Percentiles rank a stretch among this genome's conserved stretches.
Conservation (phyloP, 1,140 invertebrate species). For the Magallana gigas region DNA sequence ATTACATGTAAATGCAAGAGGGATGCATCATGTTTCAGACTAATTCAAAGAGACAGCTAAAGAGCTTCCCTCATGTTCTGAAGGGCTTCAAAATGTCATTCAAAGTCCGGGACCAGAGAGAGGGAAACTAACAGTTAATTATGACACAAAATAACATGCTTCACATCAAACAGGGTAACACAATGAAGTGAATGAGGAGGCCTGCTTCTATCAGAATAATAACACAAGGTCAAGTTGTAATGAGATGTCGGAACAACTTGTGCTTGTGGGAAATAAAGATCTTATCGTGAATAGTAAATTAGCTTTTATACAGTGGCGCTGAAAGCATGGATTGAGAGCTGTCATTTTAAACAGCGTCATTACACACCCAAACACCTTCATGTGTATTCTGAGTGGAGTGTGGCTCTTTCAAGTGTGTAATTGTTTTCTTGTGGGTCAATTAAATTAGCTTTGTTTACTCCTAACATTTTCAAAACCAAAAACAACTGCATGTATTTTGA, state of each 20-base stretch:
- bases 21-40: not conserved
- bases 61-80: not conserved
- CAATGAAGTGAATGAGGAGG: not conserved
- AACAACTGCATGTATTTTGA: not conserved
- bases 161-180: conserved; percentile 10
- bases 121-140: not conserved
- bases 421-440: no score
- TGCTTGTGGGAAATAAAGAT: conserved; percentile 14
- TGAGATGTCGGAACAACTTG: conserved; percentile 1
- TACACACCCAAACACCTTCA: not conserved
- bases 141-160: not conserved
- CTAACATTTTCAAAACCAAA: not conserved
- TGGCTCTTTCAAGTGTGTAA: no score
- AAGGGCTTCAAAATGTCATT: conserved; percentile 20
- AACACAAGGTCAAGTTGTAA: conserved; percentile 19
- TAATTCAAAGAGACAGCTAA: conserved; percentile 27
- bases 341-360: not conserved
- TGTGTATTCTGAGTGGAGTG: not conserved
- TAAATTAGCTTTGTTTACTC: no score
- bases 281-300: conserved; percentile 21
- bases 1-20: not conserved
- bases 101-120: not conserved
- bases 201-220: not conserved
- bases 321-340: not conserved
- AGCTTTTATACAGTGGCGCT: not conserved